These are phyloP conservation scores for Tinea trinotella DNA, from an alignment of 2,888 invertebrate species.

Conservation along the genomic window DNA sequence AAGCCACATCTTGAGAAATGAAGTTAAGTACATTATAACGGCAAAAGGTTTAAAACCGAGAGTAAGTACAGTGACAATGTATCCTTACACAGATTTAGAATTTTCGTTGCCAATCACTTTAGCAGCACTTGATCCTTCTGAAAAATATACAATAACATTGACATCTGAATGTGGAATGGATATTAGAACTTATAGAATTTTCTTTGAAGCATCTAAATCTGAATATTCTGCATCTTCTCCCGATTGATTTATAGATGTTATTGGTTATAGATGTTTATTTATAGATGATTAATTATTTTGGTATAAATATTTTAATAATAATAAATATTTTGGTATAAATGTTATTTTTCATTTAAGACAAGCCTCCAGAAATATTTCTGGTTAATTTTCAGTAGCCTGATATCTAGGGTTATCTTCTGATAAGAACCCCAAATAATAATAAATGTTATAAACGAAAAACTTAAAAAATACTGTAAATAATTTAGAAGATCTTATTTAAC, in stretches of 20 bases:
- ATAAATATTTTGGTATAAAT: no score
- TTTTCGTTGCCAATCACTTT: conserved; percentile 44
- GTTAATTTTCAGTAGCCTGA: no score
- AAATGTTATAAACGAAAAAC: no score
- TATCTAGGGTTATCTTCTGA: no score
- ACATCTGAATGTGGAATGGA: conserved; percentile 61
- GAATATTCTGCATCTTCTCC: background rate
- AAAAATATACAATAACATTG: conserved; percentile 50
- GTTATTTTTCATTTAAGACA: no score
- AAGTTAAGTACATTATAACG: conserved; percentile 38
- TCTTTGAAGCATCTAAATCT: conserved; percentile 1
- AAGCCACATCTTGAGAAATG: conserved; percentile 43
- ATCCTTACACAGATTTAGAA: conserved; percentile 40
- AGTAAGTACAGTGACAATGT: conserved; percentile 37
- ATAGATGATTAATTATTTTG: no score
- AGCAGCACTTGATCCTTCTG: conserved; percentile 36
- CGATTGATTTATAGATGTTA: no score
- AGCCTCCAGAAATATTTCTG: no score
- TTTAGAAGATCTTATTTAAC: background rate
- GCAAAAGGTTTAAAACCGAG: conserved; percentile 40
- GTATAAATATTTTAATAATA: no score
- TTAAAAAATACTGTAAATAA: no score
- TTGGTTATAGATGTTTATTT: no score
- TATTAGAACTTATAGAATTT: conserved; percentile 47
- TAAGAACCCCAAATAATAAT: no score